Percentiles rank a stretch among this genome's conserved stretches.
These are phyloP conservation scores for Morphnarchus princeps DNA, from an alignment of 2,113 vertebrate genomes.

Conservation along the genomic window DNA sequence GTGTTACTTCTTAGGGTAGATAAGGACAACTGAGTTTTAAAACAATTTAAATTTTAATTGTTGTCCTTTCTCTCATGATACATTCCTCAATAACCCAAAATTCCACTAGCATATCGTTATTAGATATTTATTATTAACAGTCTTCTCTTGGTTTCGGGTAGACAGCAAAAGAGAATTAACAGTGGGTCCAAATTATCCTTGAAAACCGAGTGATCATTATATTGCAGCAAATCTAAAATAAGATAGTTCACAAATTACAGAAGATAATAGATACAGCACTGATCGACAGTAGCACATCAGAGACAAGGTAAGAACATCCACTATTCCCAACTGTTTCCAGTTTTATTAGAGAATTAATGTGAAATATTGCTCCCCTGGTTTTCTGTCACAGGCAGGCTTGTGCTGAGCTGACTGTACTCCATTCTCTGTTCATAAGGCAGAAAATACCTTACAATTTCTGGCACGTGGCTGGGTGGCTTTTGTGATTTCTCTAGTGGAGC, in stretches of 20 bases:
- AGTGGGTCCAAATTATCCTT: neutral
- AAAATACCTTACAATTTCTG: neutral
- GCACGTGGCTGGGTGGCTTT: neutral
- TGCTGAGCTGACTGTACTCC: neutral
- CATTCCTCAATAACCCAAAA: neutral
- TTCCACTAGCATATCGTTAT: neutral
- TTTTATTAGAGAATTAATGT: neutral
- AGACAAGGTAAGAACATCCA: neutral
- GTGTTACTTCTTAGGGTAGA: neutral
- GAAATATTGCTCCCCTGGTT: neutral
- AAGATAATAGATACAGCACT: neutral
- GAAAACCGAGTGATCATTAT: neutral
- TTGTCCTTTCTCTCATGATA: neutral
- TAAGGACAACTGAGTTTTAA: neutral
- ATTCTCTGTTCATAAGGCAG: neutral
- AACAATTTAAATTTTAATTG: neutral
- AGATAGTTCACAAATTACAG: neutral
- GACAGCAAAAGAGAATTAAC: neutral
- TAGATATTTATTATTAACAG: neutral
- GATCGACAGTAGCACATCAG: neutral
- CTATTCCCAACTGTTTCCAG: neutral
- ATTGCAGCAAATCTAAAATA: neutral
- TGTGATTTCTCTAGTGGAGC: neutral
- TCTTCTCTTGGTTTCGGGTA: neutral
- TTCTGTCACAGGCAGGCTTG: neutral